These are phyloP conservation scores for Arvicanthis niloticus DNA, from an alignment of 2,113 vertebrate genomes.

Conservation along the genomic window DNA sequence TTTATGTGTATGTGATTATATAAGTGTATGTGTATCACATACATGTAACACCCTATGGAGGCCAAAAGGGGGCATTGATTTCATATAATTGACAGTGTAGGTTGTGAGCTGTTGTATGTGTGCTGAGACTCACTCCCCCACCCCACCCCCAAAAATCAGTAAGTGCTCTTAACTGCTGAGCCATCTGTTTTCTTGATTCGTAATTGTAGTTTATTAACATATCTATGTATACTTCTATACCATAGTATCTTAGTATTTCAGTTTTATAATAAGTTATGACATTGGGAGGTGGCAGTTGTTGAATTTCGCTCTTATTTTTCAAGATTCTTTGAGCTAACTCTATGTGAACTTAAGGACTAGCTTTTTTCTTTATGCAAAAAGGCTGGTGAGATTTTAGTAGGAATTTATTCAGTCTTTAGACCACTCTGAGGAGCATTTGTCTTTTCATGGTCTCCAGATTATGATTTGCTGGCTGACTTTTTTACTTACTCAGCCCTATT, in stretches of 20 bases:
- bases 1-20: neutral
- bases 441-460: neutral
- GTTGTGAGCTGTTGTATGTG: neutral
- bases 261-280: slow-evolving; percentile 9
- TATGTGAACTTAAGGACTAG: neutral
- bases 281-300: neutral
- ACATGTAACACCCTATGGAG: neutral
- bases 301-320: slow-evolving; percentile 9
- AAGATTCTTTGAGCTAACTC: slow-evolving; percentile 4
- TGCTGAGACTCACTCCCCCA: neutral
- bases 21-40: neutral
- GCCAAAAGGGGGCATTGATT: neutral
- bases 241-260: neutral
- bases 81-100: neutral
- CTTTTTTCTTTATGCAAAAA: slow-evolving; percentile 47
- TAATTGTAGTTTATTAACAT: neutral
- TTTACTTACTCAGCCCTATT: slow-evolving; percentile 9
- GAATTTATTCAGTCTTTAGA: neutral
- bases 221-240: neutral
- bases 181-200: neutral
- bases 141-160: neutral
- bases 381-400: neutral
- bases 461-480: neutral
- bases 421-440: neutral
- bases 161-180: neutral